Conservation (phyloP, 2,797 vertebrate species). For the Hapalemur alaotrensis region DNA sequence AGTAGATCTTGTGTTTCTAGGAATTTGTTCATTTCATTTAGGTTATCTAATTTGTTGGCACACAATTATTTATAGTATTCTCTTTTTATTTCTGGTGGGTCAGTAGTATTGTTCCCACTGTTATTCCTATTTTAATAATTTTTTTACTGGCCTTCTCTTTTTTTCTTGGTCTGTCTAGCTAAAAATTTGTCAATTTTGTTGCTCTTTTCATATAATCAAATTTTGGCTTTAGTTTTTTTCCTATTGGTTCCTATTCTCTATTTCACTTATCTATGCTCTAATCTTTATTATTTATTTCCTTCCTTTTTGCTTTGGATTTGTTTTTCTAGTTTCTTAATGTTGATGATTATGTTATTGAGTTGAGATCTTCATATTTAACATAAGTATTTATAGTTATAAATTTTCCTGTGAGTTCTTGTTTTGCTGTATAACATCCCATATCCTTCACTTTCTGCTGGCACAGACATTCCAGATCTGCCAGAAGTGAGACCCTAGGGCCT, state of each 20-base stretch:
- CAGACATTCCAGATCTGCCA: background rate
- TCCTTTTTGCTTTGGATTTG: background rate
- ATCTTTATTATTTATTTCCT: background rate
- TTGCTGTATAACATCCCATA: background rate
- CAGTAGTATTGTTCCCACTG: background rate
- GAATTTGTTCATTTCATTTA: background rate
- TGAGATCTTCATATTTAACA: background rate
- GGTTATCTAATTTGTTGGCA: background rate
- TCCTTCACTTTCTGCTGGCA: background rate
- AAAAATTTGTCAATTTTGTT: background rate
- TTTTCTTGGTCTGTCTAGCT: background rate
- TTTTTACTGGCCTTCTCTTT: background rate
- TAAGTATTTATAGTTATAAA: background rate
- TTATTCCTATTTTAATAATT: background rate
- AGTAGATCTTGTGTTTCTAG: background rate
- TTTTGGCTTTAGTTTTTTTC: too few species aligned
- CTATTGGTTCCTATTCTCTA: background rate
- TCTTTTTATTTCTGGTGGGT: background rate
- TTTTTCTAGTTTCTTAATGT: background rate
- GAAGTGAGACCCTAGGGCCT: background rate
- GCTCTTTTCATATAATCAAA: background rate
- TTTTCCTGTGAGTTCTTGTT: background rate
- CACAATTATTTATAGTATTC: background rate
- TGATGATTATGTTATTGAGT: background rate
- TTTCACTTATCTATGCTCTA: background rate